Evolutionary conservation across 2,797 vertebrate genomes (phyloP), one percentile per base, ranked within the genome.

Genomic region (Danionella dracula): DNA sequence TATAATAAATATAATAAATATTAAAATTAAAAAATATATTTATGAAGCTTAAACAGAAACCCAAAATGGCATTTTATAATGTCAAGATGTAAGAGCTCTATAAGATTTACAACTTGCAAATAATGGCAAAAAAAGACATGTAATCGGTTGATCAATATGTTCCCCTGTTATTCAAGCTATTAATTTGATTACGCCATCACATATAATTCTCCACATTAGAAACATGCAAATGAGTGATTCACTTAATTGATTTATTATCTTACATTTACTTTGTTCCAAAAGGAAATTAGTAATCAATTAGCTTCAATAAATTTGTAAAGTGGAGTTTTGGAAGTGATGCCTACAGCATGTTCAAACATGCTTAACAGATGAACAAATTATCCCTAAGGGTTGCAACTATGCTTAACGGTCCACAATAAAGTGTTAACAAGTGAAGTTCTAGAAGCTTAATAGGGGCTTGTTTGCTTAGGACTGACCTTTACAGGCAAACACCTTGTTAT

Each of bases 321-420:
- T 16, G 16, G 31, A 16, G 6, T 17, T 17, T 41, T 29, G 13
- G 9, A 19, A 32, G 11, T 11, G 2, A 20, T 1, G 6, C 40
- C 19, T 32, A 44, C 17, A 13, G 32, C 42, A 34, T 65, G 46
- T 74, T 68, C 60, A 66, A 64, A 56, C 62, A 37, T 57, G 51
- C 45, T 4, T 35, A 51, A 41, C 50, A 73, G 35, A 61, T 48
- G 42, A 72, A 58, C 61, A 68, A 45, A 65, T 72, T 23, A 70
- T 70, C 49, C 57, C 29, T 67, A 19, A 62, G 50, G 51, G 38
- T 38, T 49, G 45, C 57, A 45, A 19, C 51, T 54, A 56, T 41
- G 40, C 49, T 62, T 74, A 61, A 56, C 59, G 20, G 35, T 51
- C 27, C 41, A 66, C 67, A 66, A 32, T 50, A 27, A 66, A 50